These are phyloP conservation scores for Micropoecilia bifurca DNA, from an alignment of 2,797 vertebrate genomes.

Conservation along the genomic window DNA sequence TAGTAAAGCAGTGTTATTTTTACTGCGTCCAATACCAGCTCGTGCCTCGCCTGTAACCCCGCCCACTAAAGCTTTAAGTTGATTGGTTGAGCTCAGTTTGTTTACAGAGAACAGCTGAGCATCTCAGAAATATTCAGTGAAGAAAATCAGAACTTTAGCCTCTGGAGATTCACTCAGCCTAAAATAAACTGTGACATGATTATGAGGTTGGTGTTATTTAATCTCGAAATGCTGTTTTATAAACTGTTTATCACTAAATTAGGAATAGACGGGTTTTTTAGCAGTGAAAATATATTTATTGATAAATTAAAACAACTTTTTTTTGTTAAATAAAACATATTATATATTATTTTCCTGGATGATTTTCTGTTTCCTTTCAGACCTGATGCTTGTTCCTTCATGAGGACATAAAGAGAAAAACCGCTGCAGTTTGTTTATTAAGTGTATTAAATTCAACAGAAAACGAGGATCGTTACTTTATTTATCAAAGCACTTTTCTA, in stretches of 20 bases:
- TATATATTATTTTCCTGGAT: not conserved
- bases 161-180: too few relatives aligned
- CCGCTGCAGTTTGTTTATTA: not conserved
- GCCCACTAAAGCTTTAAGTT: not conserved
- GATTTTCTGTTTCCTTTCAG: not conserved
- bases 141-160: not conserved
- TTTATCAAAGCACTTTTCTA: not conserved
- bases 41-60: not conserved
- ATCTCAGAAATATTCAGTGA: not conserved
- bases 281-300: not conserved
- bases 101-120: not conserved
- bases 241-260: not conserved
- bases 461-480: not conserved
- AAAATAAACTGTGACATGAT: too few relatives aligned
- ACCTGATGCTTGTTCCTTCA: not conserved
- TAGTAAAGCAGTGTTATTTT: not conserved
- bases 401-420: not conserved
- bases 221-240: not conserved
- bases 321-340: not conserved
- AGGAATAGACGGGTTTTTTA: not conserved
- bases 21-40: not conserved
- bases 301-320: not conserved
- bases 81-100: conserved; percentile 5
- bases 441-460: not conserved
- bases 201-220: too few relatives aligned